Percentiles rank a stretch among this genome's conserved stretches.
These are phyloP conservation scores for Hypselothyrea guttata DNA, from an alignment of 2,888 invertebrate species.

Conservation along the genomic window DNA sequence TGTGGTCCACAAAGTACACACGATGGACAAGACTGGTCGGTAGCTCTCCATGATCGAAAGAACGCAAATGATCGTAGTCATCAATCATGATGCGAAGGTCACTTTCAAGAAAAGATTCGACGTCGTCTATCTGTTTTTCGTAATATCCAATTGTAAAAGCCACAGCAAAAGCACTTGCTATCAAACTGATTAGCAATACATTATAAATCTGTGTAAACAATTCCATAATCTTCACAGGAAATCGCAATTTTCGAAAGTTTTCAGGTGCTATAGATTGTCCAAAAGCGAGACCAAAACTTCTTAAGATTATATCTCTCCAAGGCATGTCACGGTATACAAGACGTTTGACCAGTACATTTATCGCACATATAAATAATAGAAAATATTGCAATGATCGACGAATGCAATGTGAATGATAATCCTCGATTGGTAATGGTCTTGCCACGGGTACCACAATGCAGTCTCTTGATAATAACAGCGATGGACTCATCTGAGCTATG, in stretches of 20 bases:
- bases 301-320: neutral
- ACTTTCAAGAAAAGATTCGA: neutral
- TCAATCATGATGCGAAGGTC: conserved; percentile 7
- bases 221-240: conserved; percentile 9
- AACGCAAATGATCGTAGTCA: neutral
- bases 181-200: neutral
- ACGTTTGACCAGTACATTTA: conserved; percentile 2
- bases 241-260: neutral
- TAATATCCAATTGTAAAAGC: conserved; percentile 8
- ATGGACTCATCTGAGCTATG: neutral
- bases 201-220: neutral
- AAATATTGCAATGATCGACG: neutral
- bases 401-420: neutral
- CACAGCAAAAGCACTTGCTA: neutral
- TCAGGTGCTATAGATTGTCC: neutral
- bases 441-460: conserved; percentile 9
- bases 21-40: neutral
- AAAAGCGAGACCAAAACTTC: neutral
- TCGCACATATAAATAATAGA: neutral
- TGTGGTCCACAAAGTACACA: neutral
- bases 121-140: neutral
- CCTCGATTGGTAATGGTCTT: neutral
- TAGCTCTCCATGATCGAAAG: neutral
- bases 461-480: neutral
- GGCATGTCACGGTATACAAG: neutral